Evolutionary conservation across 64 coral and sea anemone species (phyloP), one percentile per base, ranked within the genome.

Genomic region (Montipora efflorescens): DNA sequence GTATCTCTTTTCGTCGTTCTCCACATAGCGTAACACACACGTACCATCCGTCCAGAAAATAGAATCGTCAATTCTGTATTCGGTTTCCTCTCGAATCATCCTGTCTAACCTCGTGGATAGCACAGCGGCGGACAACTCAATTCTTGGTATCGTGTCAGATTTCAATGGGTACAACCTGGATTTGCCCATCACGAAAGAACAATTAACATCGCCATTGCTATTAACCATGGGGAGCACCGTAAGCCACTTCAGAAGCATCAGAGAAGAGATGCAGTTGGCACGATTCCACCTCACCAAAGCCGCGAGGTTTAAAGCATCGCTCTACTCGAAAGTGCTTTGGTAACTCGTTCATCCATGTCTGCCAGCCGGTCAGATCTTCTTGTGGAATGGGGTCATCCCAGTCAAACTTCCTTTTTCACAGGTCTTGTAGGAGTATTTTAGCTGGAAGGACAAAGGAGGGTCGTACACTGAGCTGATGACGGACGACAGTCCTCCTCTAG

Each of bases 1-100:
- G 47, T 47, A 55, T 55, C 52, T 55, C 0, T 10, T 5, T 5
- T 55, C 52, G 9, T 55, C 52, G 52, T 55, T 55, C 15, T 47
- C 49, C 18, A 80, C 21, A 48, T 80, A 80, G 4, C 78, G 47
- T 7, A 59, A 22, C 13, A 81, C 79, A 28, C 51, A 81, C 19
- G 79, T 81, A 9, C 79, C 59, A 12, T 81, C 79, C 21, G 79
- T 81, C 79, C 79, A 81, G 52, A 58, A 52, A 48, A 52, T 51
- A 59, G 79, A 81, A 18, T 21, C 1, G 19, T 59, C 4, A 8
- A 81, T 50, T 3, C 50, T 20, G 3, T 59, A 59, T 3, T 22
- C 51, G 5, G 36, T 53, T 52, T 80, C 78, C 18, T 80, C 20
- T 20, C 48, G 15, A 8, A 80, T 16, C 78, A 80, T 80, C 12